These are phyloP conservation scores for Sinhomidia bicolor DNA, from an alignment of 2,888 invertebrate genomes.

Conservation along the genomic window DNA sequence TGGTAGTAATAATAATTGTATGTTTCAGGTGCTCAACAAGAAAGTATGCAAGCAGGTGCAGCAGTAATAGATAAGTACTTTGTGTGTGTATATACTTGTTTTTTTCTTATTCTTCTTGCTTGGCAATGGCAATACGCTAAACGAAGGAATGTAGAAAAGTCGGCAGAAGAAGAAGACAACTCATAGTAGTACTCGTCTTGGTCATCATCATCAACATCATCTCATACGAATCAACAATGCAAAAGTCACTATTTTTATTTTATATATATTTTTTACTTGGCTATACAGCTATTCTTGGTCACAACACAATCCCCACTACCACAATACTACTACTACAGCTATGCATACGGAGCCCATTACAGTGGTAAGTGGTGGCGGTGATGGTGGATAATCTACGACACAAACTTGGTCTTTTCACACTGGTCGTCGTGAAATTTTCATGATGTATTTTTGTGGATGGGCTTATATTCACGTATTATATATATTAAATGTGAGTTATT, in stretches of 20 bases:
- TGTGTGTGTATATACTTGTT: background rate
- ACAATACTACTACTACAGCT: no score
- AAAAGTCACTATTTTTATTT: constrained; percentile 28
- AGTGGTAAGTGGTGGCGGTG: no score
- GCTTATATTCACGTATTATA: background rate
- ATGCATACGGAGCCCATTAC: no score
- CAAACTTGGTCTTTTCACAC: background rate
- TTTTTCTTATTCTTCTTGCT: background rate
- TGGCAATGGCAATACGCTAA: no score
- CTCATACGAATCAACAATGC: constrained; percentile 25
- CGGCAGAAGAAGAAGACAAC: background rate
- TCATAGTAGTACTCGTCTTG: constrained; percentile 19
- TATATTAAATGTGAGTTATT: background rate
- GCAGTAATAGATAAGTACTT: background rate
- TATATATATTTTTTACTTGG: background rate
- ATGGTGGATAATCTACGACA: no score
- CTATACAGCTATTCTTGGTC: constrained; percentile 18
- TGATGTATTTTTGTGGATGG: background rate
- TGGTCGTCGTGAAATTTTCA: background rate
- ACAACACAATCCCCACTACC: background rate
- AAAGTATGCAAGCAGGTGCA: constrained; percentile 63
- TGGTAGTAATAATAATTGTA: constrained; percentile 64
- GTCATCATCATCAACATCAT: constrained; percentile 1
- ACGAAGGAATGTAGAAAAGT: constrained; percentile 50
- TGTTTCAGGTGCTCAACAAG: constrained; percentile 68